Conservation (phyloP, 1,140 invertebrate species). For the Pseudomyrmex gracilis region DNA sequence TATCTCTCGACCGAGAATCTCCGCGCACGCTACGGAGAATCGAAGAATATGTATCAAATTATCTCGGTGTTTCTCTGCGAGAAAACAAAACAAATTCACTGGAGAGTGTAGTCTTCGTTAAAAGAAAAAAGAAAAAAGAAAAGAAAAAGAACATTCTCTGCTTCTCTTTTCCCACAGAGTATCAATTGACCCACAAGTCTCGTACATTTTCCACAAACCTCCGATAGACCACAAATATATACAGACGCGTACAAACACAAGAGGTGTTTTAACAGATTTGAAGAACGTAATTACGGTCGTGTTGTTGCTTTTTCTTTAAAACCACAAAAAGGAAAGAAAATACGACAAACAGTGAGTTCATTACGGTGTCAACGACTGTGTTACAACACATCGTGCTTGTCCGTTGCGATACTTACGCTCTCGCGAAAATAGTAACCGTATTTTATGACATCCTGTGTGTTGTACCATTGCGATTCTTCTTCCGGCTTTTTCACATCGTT, state of each 20-base stretch:
- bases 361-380: slow-evolving; percentile 29
- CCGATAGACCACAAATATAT: no score
- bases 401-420: slow-evolving; percentile 42
- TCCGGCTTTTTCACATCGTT: background rate
- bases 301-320: slow-evolving; percentile 1
- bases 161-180: background rate
- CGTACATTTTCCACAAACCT: background rate
- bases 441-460: slow-evolving; percentile 33
- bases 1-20: background rate
- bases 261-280: background rate
- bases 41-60: background rate
- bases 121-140: background rate
- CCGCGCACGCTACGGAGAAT: background rate
- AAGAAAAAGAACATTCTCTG: background rate
- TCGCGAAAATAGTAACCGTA: slow-evolving; percentile 41
- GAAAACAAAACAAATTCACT: background rate
- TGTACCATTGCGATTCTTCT: slow-evolving; percentile 15
- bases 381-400: slow-evolving; percentile 20
- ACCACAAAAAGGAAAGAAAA: no score
- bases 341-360: slow-evolving; percentile 16
- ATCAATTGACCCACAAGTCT: background rate
- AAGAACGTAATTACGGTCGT: slow-evolving; percentile 8
- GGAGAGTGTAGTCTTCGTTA: background rate
- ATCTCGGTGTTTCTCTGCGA: background rate
- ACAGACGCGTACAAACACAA: no score